Conservation (phyloP, 1,140 invertebrate genomes). For the Drosophila bocki region DNA sequence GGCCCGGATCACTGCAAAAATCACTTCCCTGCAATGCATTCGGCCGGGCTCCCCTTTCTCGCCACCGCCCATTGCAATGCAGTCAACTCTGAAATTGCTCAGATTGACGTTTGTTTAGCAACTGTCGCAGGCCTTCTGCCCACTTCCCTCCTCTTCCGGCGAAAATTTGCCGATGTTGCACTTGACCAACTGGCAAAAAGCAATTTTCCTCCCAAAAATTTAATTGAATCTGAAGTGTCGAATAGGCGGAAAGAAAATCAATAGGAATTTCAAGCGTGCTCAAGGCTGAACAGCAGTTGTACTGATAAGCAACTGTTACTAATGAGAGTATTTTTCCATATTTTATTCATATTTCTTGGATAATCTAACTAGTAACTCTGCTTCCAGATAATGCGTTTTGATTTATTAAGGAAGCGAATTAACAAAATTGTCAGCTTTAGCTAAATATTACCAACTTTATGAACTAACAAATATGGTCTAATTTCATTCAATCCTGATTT, state of each 20-base stretch:
- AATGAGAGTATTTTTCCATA: neutral
- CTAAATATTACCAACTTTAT: neutral
- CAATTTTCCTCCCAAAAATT: conserved; percentile 49
- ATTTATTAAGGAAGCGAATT: neutral
- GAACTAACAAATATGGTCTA: no score
- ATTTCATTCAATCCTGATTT: no score
- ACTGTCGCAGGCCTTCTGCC: conserved; percentile 42
- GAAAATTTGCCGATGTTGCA: conserved; percentile 58
- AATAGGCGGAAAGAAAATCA: conserved; percentile 46
- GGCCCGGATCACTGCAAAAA: conserved; percentile 68
- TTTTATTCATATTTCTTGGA: neutral
- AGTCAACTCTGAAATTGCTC: conserved; percentile 70
- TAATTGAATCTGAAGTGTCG: conserved; percentile 72
- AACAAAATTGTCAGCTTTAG: neutral
- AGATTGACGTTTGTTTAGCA: conserved; percentile 65
- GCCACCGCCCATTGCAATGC: conserved; percentile 41
- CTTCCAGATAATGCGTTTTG: neutral
- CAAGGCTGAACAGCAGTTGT: neutral
- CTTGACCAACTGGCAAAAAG: conserved; percentile 43
- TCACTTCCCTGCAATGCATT: conserved; percentile 54
- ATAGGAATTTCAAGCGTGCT: neutral
- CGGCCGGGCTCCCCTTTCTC: neutral
- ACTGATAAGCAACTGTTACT: neutral
- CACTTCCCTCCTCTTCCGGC: neutral
- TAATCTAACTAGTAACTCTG: no score